These are phyloP conservation scores for Etheostoma perlongum DNA, from an alignment of 2,797 vertebrate species.

Conservation along the genomic window DNA sequence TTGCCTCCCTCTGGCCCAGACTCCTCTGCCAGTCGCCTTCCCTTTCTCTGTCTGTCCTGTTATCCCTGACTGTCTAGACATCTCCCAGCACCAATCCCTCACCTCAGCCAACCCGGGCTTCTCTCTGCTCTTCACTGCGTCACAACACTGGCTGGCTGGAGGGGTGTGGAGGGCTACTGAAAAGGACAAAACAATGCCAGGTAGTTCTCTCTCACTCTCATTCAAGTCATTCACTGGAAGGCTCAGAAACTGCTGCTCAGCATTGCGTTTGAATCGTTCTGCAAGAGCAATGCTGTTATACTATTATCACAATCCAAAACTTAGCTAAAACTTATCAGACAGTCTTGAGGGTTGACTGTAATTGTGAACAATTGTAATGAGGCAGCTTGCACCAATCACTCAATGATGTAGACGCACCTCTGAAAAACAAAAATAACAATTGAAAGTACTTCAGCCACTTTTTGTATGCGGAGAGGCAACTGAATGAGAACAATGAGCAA, in stretches of 20 bases:
- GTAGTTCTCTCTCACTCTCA: slow-evolving; percentile 31
- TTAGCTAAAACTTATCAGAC: slow-evolving; percentile 58
- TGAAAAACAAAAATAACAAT: slow-evolving; percentile 63
- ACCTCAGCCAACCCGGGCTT: slow-evolving; percentile 64
- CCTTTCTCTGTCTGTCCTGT: slow-evolving; percentile 62
- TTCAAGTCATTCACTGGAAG: slow-evolving; percentile 44
- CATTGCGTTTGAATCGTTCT: slow-evolving; percentile 44
- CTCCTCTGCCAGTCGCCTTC: slow-evolving; percentile 64
- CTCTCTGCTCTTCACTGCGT: slow-evolving; percentile 51
- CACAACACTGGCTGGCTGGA: slow-evolving; percentile 56
- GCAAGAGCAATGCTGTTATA: slow-evolving; percentile 34
- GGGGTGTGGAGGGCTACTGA: slow-evolving; percentile 38
- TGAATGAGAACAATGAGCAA: slow-evolving; percentile 68
- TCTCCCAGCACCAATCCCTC: slow-evolving; percentile 70
- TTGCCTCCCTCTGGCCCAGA: slow-evolving; percentile 72
- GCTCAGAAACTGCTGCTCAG: slow-evolving; percentile 37
- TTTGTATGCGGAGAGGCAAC: slow-evolving; percentile 57
- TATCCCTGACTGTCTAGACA: slow-evolving; percentile 75
- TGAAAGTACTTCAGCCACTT: slow-evolving; percentile 56
- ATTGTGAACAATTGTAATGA: slow-evolving; percentile 55
- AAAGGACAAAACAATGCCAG: slow-evolving; percentile 57
- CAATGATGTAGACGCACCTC: slow-evolving; percentile 60
- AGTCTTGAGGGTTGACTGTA: slow-evolving; percentile 48
- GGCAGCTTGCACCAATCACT: slow-evolving; percentile 55
- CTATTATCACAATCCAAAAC: slow-evolving; percentile 50